These are phyloP conservation scores for Drosophila mimica DNA, from an alignment of 2,888 invertebrate species.

Conservation along the genomic window DNA sequence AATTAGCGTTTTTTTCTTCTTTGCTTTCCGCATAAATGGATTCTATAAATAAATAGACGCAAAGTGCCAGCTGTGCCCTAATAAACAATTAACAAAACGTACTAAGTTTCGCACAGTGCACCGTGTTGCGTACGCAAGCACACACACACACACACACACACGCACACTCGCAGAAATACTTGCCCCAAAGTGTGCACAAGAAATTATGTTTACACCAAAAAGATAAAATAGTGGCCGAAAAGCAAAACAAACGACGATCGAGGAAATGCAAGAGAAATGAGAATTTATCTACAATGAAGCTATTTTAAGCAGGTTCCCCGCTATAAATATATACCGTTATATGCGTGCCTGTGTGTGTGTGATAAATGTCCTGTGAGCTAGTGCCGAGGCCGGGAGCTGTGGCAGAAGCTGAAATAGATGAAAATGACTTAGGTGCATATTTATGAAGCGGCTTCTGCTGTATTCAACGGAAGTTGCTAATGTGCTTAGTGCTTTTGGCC, in stretches of 20 bases:
- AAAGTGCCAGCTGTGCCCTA: conserved; percentile 5
- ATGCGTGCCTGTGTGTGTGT: conserved; percentile 5
- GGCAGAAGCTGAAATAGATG: conserved; percentile 32
- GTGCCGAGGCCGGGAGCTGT: conserved; percentile 1
- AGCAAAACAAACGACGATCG: conserved; percentile 57
- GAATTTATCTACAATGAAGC: conserved; percentile 74
- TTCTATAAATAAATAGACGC: conserved; percentile 4
- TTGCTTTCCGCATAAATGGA: background rate
- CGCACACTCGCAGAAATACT: background rate
- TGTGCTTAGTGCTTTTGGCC: conserved; percentile 69
- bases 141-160: conserved; percentile 13
- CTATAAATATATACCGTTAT: conserved; percentile 54
- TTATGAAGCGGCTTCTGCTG: conserved; percentile 59
- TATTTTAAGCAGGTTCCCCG: conserved; percentile 54
- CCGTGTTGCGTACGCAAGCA: conserved; percentile 1
- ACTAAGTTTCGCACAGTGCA: conserved; percentile 44
- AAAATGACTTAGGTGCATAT: conserved; percentile 60
- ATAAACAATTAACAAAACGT: conserved; percentile 24
- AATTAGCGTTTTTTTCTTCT: background rate
- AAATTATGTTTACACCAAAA: conserved; percentile 59
- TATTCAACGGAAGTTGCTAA: conserved; percentile 69
- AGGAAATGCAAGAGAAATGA: conserved; percentile 79
- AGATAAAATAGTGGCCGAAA: conserved; percentile 61
- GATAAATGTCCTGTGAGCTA: conserved; percentile 42
- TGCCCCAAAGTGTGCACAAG: conserved; percentile 40